Percentiles rank a stretch among this genome's conserved stretches.
Conservation (phyloP, 2,888 invertebrate genomes). For the Xestobium rufovillosum region DNA sequence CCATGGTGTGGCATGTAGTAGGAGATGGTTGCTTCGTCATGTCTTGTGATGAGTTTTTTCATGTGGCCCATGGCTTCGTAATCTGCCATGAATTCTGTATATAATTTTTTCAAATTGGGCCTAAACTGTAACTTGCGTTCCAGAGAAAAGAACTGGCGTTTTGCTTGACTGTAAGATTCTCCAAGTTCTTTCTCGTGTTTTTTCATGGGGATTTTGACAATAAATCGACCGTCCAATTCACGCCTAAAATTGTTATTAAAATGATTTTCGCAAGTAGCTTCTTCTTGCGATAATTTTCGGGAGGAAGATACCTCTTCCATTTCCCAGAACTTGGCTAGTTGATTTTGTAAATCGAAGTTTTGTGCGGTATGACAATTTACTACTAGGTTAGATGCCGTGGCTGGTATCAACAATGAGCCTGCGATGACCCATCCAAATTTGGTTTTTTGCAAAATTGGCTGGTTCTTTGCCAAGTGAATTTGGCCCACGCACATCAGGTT, state of each 20-base stretch:
- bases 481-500: constrained; percentile 12
- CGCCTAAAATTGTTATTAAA: constrained; percentile 8
- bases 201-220: constrained; percentile 16
- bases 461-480: constrained; percentile 10
- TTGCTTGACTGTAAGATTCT: too few species aligned
- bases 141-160: constrained; percentile 16
- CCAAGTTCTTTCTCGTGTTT: constrained; percentile 11
- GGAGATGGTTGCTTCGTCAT: neutral
- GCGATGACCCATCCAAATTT: constrained; percentile 18
- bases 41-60: constrained; percentile 10
- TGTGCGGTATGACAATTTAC: too few species aligned
- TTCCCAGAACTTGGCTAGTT: constrained; percentile 12
- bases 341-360: constrained; percentile 11
- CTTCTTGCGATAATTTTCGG: neutral
- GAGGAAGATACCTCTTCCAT: constrained; percentile 8
- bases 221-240: constrained; percentile 14
- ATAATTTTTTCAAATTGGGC: constrained; percentile 11
- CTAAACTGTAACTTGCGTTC: constrained; percentile 18
- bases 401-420: constrained; percentile 12
- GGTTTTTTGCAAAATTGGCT: constrained; percentile 14
- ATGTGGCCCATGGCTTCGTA: constrained; percentile 19
- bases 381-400: too few species aligned
- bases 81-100: constrained; percentile 20
- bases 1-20: constrained; percentile 20
- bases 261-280: constrained; percentile 12